Percentiles rank a stretch among this genome's conserved stretches.
Evolutionary conservation across 2,113 vertebrate species (phyloP).

Genomic region (Symphodus melops): DNA sequence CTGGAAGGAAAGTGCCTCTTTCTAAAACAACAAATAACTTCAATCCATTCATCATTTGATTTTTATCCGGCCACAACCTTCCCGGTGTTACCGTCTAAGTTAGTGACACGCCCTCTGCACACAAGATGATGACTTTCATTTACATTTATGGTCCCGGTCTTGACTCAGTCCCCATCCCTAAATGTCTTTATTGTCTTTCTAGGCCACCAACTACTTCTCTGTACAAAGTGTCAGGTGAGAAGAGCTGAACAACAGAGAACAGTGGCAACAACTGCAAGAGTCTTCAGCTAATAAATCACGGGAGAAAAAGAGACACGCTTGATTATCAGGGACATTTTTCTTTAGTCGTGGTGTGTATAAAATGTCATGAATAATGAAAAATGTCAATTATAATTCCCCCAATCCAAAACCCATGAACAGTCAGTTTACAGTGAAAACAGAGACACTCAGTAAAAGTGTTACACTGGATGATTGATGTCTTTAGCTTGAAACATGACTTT

Average conservation of each 20-base stretch:
- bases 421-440: not conserved
- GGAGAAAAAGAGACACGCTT: not conserved
- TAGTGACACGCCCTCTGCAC: too few relatives aligned
- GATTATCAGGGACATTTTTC: not conserved
- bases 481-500: not conserved
- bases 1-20: too few relatives aligned
- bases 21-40: too few relatives aligned
- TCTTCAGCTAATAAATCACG: not conserved
- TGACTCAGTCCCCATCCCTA: too few relatives aligned
- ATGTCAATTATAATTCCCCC: not conserved
- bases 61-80: too few relatives aligned
- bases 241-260: not conserved
- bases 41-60: too few relatives aligned
- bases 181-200: too few relatives aligned
- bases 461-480: not conserved
- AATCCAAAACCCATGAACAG: not conserved
- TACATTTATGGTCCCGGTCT: too few relatives aligned
- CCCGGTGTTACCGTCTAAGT: too few relatives aligned
- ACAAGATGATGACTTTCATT: too few relatives aligned
- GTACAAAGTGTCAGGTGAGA: not conserved
- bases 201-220: not conserved
- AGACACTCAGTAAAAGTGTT: not conserved
- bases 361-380: not conserved
- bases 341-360: not conserved
- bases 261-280: not conserved